Conservation (phyloP, 1,140 invertebrate species). For the Aphaenogaster rudis region DNA sequence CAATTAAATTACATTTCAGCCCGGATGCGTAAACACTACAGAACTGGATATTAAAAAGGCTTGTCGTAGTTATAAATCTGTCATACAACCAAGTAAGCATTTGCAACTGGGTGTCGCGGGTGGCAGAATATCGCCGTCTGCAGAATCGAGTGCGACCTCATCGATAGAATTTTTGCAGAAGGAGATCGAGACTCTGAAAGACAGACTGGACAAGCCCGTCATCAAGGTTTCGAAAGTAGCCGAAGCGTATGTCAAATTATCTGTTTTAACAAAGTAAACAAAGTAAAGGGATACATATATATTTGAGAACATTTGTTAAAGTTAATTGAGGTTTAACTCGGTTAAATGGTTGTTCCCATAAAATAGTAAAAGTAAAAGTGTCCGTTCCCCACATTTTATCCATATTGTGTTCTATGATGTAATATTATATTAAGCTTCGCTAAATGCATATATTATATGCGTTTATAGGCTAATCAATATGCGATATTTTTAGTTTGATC, state of each 20-base stretch:
- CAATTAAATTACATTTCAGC: slow-evolving; percentile 88
- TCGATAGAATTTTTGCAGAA: slow-evolving; percentile 88
- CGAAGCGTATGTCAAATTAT: slow-evolving; percentile 93
- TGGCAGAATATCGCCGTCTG: slow-evolving; percentile 89
- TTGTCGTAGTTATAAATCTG: slow-evolving; percentile 93
- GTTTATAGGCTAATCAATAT: slow-evolving; percentile 42
- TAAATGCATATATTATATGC: slow-evolving; percentile 10
- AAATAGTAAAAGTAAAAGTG: slow-evolving; percentile 2
- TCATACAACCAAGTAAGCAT: slow-evolving; percentile 87
- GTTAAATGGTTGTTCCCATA: not conserved
- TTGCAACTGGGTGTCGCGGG: slow-evolving; percentile 86
- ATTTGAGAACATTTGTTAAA: slow-evolving; percentile 1
- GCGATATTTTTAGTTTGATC: slow-evolving; percentile 92
- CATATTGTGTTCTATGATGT: not conserved
- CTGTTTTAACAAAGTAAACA: slow-evolving; percentile 29
- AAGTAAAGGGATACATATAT: not conserved
- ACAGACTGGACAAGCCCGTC: slow-evolving; percentile 94
- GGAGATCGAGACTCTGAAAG: slow-evolving; percentile 90
- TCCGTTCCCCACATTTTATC: not conserved
- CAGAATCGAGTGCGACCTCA: slow-evolving; percentile 86
- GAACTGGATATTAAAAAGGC: slow-evolving; percentile 99
- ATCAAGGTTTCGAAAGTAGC: slow-evolving; percentile 99
- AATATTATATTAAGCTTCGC: slow-evolving; percentile 20
- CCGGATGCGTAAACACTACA: slow-evolving; percentile 99
- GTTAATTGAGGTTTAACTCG: not conserved